Percentiles rank a stretch among this genome's conserved stretches.
These are phyloP conservation scores for Phoeniculus purpureus DNA, from an alignment of 2,797 vertebrate genomes.

Conservation along the genomic window DNA sequence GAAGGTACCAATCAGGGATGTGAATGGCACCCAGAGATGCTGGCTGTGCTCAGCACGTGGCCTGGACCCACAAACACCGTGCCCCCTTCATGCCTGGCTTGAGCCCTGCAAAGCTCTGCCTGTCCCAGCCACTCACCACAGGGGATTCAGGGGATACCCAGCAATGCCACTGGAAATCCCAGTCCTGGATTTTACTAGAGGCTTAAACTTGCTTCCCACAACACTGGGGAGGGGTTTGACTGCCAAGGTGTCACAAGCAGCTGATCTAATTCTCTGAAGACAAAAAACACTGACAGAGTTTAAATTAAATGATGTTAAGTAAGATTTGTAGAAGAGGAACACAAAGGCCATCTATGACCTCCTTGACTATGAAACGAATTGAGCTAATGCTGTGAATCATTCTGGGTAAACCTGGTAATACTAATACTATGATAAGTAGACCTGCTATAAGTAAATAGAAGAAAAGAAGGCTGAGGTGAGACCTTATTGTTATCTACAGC, in stretches of 20 bases:
- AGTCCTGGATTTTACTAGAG: not conserved
- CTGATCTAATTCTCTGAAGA: not conserved
- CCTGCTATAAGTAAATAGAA: too few species aligned
- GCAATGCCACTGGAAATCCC: not conserved
- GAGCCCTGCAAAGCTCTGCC: not conserved
- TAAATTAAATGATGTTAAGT: not conserved
- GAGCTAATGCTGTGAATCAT: not conserved
- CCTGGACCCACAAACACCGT: not conserved
- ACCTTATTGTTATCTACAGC: too few species aligned
- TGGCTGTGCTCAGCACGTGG: not conserved
- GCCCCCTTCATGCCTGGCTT: not conserved
- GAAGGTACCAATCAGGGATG: not conserved
- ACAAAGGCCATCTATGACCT: not conserved
- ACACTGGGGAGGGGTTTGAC: not conserved
- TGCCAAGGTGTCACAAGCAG: not conserved
- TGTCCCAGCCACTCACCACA: not conserved
- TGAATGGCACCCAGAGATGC: rapidly evolving
- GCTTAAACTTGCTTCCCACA: not conserved
- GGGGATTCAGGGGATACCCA: not conserved
- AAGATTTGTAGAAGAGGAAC: not conserved
- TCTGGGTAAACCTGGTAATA: not conserved
- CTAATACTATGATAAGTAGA: too few species aligned
- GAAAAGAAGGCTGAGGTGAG: too few species aligned
- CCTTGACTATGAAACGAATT: not conserved
- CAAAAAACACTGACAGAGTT: not conserved